Conservation (phyloP, 2,113 vertebrate species). For the Protobothrops mucrosquamatus region DNA sequence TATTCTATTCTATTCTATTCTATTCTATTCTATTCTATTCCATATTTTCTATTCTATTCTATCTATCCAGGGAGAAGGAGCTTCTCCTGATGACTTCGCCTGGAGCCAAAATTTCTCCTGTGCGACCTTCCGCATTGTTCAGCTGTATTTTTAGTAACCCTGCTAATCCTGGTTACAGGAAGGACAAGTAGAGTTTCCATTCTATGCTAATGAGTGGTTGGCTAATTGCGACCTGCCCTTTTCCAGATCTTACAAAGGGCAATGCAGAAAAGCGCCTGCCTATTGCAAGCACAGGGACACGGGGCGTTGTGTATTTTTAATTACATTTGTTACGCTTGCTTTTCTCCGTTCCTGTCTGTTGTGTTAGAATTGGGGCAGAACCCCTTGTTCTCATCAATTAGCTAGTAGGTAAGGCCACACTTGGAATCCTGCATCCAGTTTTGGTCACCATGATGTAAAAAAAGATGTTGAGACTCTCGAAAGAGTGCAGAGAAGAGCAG, state of each 20-base stretch:
- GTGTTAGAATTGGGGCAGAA: neutral
- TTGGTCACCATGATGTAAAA: no score
- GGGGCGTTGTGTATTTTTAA: neutral
- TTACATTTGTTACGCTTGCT: neutral
- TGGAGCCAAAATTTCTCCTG: neutral
- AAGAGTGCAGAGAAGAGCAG: no score
- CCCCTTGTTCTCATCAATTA: no score
- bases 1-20: no score
- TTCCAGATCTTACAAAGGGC: neutral
- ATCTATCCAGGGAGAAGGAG: neutral
- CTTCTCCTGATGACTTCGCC: neutral
- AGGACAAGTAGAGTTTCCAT: neutral
- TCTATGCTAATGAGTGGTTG: neutral
- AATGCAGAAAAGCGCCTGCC: neutral
- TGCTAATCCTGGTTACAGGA: neutral
- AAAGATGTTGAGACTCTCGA: no score
- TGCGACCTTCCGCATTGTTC: neutral
- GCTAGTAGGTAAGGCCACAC: no score
- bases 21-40: no score
- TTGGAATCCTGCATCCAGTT: no score
- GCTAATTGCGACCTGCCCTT: neutral
- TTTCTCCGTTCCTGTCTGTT: neutral
- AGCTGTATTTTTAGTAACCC: neutral
- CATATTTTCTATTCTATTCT: no score
- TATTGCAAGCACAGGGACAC: neutral